Conservation (phyloP, 1,140 invertebrate genomes). For the Pseudomyrmex dendroicus region DNA sequence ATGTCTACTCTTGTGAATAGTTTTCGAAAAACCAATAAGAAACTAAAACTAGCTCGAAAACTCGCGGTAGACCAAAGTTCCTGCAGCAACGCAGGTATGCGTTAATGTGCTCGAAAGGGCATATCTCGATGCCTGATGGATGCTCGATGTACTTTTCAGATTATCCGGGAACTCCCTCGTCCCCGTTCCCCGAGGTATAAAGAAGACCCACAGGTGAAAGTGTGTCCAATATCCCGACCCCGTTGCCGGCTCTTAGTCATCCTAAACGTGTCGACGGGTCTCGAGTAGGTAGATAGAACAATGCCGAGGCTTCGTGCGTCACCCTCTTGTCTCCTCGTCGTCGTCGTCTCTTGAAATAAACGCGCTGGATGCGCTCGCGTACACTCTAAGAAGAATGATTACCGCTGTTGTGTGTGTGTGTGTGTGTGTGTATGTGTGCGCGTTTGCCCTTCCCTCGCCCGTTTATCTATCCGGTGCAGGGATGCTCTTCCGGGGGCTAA, state of each 20-base stretch:
- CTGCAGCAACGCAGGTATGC: background rate
- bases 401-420: slow-evolving; percentile 37
- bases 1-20: no score
- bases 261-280: slow-evolving; percentile 64
- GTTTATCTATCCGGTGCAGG: slow-evolving; percentile 34
- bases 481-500: slow-evolving; percentile 60
- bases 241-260: slow-evolving; percentile 64
- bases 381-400: slow-evolving; percentile 59
- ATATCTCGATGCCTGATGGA: background rate
- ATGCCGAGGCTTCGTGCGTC: slow-evolving; percentile 66
- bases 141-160: slow-evolving; percentile 51
- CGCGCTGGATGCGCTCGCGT: slow-evolving; percentile 25
- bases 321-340: slow-evolving; percentile 49
- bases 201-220: slow-evolving; percentile 67
- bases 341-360: slow-evolving; percentile 45
- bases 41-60: no score
- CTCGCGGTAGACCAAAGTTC: no score
- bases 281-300: slow-evolving; percentile 68
- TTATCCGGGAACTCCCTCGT: slow-evolving; percentile 41
- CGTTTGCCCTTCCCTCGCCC: slow-evolving; percentile 53
- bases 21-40: no score
- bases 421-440: no score
- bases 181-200: slow-evolving; percentile 54
- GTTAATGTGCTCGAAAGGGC: background rate
- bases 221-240: slow-evolving; percentile 28